Conservation (phyloP, 2,797 vertebrate genomes). For the Garrulus glandarius region DNA sequence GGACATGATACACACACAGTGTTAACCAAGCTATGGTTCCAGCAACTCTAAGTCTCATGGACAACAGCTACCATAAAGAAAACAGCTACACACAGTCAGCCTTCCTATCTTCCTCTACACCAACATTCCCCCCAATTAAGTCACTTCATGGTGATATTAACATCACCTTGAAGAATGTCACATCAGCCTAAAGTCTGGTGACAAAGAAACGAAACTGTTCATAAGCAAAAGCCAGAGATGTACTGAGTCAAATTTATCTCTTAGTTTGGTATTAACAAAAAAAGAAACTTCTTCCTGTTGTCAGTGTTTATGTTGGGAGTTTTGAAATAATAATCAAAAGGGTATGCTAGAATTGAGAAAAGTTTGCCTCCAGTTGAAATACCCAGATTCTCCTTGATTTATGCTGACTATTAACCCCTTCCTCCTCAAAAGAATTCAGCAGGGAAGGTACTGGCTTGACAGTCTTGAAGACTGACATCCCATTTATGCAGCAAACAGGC, state of each 20-base stretch:
- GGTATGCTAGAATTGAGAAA: neutral
- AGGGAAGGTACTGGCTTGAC: neutral
- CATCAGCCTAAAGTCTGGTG: neutral
- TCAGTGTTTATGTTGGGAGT: neutral
- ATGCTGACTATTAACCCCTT: neutral
- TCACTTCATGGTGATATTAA: neutral
- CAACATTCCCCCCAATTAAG: neutral
- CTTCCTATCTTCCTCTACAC: neutral
- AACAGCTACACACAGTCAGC: neutral
- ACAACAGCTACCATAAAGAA: neutral
- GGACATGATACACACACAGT: neutral
- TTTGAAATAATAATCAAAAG: neutral
- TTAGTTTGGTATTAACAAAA: neutral
- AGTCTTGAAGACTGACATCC: neutral
- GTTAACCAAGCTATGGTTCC: neutral
- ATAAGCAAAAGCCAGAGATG: neutral
- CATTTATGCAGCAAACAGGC: neutral
- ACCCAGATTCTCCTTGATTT: neutral
- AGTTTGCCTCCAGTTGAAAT: neutral
- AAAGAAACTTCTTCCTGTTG: neutral
- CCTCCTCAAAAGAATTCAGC: neutral
- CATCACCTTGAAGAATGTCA: neutral
- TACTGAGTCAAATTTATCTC: neutral
- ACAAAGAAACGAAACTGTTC: neutral
- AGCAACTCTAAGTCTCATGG: neutral